phyloP scores from a whole-genome alignment of 1,140 invertebrate genomes.

The Ectropis grisescens region DNA sequence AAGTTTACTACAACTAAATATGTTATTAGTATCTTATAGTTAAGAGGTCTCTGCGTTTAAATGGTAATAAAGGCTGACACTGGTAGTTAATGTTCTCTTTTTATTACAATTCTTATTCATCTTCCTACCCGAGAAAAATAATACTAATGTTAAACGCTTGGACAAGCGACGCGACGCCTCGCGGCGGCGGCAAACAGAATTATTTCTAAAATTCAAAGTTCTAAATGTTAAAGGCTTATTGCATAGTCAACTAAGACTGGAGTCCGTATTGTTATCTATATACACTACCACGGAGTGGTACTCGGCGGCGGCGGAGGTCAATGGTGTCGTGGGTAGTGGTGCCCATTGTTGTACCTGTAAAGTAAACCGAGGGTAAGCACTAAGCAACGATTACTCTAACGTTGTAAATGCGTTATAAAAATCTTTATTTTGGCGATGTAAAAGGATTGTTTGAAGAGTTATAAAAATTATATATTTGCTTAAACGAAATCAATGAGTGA shows the following conservation, averaged over 20 bases:
- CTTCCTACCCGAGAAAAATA: constrained; percentile 7
- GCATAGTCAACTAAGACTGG: too few species aligned
- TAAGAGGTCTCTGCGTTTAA: constrained; percentile 6
- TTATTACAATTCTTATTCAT: constrained; percentile 5
- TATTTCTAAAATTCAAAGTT: constrained; percentile 1
- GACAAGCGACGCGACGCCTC: not conserved
- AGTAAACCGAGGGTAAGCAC: too few species aligned
- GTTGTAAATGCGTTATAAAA: too few species aligned
- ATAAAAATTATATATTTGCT: too few species aligned
- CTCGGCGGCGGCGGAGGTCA: constrained; percentile 41
- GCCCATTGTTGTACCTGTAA: constrained; percentile 47
- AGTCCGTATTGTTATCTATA: constrained; percentile 21
- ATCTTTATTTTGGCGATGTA: too few species aligned
- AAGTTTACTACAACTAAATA: too few species aligned
- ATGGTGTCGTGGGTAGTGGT: constrained; percentile 54
- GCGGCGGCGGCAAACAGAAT: constrained; percentile 6
- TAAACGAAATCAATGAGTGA: too few species aligned
- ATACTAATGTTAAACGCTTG: constrained; percentile 6
- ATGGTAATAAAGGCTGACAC: constrained; percentile 17
- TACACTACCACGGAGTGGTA: constrained; percentile 18
- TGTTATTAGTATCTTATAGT: too few species aligned
- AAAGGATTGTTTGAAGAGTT: too few species aligned
- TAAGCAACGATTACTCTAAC: too few species aligned
- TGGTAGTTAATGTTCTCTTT: constrained; percentile 19
- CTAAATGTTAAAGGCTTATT: constrained; percentile 9